These are phyloP conservation scores for Tragelaphus oryx DNA, from an alignment of 2,797 vertebrate species.

Conservation along the genomic window DNA sequence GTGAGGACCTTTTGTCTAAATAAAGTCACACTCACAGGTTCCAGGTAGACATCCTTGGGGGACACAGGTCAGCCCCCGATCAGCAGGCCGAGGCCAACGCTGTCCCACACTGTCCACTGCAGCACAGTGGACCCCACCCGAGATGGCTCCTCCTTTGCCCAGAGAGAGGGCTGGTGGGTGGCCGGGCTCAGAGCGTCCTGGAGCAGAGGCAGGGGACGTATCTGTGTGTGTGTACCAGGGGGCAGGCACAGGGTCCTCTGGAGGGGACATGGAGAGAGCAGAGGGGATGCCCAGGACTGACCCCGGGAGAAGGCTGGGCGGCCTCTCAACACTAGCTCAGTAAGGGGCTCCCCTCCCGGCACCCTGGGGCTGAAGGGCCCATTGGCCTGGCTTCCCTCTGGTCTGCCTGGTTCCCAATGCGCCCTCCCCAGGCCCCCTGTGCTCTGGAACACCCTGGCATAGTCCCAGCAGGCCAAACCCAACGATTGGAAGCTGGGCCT, in stretches of 20 bases:
- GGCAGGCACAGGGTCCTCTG: accelerated
- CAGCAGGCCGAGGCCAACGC: accelerated
- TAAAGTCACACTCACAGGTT: background rate
- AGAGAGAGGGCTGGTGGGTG: background rate
- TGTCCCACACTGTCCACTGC: background rate
- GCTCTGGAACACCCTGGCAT: accelerated
- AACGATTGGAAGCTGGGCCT: accelerated
- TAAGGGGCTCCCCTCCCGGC: background rate
- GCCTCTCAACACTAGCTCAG: background rate
- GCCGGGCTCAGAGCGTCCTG: background rate
- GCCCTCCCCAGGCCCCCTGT: background rate
- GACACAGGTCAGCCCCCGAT: accelerated
- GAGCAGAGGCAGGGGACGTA: background rate
- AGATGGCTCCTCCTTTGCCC: background rate
- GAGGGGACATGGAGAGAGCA: background rate
- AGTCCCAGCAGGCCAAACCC: accelerated
- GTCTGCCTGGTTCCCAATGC: background rate
- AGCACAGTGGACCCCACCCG: accelerated
- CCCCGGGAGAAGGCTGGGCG: background rate
- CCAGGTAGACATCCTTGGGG: accelerated
- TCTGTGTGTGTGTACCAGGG: background rate
- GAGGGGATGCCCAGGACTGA: accelerated
- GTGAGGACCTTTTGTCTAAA: background rate
- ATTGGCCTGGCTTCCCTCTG: background rate
- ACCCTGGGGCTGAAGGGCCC: background rate